phyloP scores from a whole-genome alignment of 2,113 vertebrate genomes.

The Tragelaphus scriptus region DNA sequence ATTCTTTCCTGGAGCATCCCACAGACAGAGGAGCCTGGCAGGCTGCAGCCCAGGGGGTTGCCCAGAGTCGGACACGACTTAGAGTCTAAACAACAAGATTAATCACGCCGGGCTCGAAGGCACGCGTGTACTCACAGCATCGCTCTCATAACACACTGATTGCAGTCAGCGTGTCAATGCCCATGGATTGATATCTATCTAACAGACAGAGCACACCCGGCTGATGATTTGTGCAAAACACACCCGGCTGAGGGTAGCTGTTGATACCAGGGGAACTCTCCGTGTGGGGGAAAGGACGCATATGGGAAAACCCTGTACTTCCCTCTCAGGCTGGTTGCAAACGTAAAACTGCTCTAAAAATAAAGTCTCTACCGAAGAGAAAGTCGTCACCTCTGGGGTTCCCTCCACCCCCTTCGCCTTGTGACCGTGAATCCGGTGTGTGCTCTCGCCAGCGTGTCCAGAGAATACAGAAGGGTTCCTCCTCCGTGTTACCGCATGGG shows the following conservation, averaged over 20 bases:
- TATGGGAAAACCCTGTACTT: neutral
- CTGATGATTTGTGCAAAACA: too few relatives aligned
- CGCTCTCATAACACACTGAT: neutral
- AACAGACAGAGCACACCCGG: accelerated
- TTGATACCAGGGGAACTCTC: neutral
- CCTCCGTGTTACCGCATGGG: accelerated
- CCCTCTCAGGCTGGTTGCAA: too few relatives aligned
- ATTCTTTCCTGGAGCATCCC: neutral
- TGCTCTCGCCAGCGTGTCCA: accelerated
- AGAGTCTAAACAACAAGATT: accelerated
- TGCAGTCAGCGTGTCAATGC: accelerated
- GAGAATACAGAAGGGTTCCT: accelerated
- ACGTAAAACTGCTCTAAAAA: neutral
- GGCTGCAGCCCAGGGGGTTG: accelerated
- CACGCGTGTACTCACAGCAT: accelerated
- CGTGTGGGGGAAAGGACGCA: accelerated
- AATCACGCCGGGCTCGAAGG: neutral
- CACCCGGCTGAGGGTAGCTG: accelerated
- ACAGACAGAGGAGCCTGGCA: neutral
- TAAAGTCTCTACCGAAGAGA: neutral
- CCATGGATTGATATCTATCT: accelerated
- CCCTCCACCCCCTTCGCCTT: too few relatives aligned
- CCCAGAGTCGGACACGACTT: neutral
- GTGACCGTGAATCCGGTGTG: accelerated
- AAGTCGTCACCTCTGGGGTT: neutral